phyloP scores from a whole-genome alignment of 2,113 vertebrate genomes.

The Tyto alba region DNA sequence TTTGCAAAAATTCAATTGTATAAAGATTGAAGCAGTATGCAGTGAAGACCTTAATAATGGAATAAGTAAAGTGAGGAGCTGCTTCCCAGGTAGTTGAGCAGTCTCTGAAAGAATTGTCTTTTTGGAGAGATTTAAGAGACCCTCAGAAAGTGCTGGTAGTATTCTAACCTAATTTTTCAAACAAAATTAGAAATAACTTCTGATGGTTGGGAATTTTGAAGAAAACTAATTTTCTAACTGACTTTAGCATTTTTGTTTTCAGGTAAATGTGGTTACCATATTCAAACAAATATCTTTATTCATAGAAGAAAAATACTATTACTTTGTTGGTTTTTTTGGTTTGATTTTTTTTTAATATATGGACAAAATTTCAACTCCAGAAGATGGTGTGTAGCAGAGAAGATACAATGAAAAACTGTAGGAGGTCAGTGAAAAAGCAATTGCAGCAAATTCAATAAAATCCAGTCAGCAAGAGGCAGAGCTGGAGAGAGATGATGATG shows the following conservation, averaged over 20 bases:
- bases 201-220: not conserved
- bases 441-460: not conserved
- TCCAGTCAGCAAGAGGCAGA: not conserved
- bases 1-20: not conserved
- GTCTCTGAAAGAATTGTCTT: not conserved
- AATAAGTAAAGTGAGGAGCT: not conserved
- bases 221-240: too few species aligned
- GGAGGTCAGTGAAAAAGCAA: not conserved
- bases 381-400: not conserved
- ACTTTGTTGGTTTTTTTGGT: not conserved
- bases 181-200: not conserved
- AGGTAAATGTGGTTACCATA: not conserved
- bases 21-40: not conserved
- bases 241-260: not conserved
- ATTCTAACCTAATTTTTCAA: not conserved
- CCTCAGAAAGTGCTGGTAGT: not conserved
- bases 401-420: not conserved
- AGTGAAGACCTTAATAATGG: not conserved
- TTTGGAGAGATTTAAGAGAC: not conserved
- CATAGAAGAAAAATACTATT: not conserved
- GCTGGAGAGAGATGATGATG: not conserved
- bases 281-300: not conserved
- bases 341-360: too few species aligned
- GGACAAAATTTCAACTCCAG: not conserved
- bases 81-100: not conserved